Percentiles rank a stretch among this genome's conserved stretches.
phyloP scores from a whole-genome alignment of 2,797 vertebrate genomes.

The Anguilla obscura region DNA sequence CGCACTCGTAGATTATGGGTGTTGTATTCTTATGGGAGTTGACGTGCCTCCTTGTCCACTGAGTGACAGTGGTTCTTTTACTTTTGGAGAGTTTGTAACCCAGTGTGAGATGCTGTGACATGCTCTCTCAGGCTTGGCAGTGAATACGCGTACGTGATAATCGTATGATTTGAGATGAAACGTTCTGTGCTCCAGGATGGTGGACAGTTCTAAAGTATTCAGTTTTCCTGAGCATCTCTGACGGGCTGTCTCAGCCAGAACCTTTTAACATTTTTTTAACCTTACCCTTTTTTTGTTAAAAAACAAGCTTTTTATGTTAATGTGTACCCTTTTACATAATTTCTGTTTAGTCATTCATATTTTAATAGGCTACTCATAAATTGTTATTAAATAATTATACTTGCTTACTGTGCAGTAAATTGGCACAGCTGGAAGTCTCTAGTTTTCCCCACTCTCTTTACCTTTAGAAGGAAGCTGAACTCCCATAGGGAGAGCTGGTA shows the following conservation, averaged over 20 bases:
- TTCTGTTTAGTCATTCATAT: not conserved
- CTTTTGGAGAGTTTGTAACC: not conserved
- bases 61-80: not conserved
- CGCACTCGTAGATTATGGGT: not conserved
- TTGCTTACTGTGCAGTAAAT: not conserved
- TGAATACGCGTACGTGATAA: not conserved
- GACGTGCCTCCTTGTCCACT: not conserved
- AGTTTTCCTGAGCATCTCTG: not conserved
- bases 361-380: not conserved
- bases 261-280: not conserved
- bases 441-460: constrained; percentile 9
- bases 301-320: constrained; percentile 30
- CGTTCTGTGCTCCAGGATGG: not conserved
- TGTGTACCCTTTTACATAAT: not conserved
- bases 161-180: not conserved
- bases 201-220: not conserved
- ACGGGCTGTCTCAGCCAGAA: not conserved
- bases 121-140: not conserved
- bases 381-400: not conserved
- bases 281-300: constrained; percentile 4
- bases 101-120: not conserved
- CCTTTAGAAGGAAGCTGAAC: not conserved
- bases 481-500: not conserved
- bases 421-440: not conserved
- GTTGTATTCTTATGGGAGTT: not conserved